Evolutionary conservation across 1,140 invertebrate species (phyloP).

Genomic region (Micrasema minimum): DNA sequence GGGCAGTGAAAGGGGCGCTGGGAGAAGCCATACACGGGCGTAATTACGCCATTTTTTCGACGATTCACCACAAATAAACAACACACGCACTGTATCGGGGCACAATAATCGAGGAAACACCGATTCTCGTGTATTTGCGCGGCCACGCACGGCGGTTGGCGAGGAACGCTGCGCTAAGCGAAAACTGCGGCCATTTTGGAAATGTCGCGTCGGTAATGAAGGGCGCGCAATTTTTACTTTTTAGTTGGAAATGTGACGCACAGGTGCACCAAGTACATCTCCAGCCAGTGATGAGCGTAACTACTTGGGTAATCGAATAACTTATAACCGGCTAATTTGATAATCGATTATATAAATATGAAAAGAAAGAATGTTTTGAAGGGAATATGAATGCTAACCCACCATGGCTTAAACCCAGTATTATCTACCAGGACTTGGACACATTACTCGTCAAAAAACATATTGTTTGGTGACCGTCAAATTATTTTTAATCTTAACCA

Average conservation of each 20-base stretch:
- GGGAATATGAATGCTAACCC: not conserved
- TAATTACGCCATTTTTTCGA: not conserved
- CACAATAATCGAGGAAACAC: not conserved
- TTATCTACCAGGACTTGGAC: not conserved
- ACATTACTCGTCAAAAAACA: not conserved
- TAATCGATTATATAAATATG: not conserved
- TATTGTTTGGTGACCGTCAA: not conserved
- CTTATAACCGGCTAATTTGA: not conserved
- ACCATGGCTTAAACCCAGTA: not conserved
- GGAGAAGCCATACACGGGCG: not conserved
- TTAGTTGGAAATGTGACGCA: constrained; percentile 26
- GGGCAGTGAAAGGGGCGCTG: constrained; percentile 7
- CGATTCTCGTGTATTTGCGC: not conserved
- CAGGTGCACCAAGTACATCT: constrained; percentile 3
- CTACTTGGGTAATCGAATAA: not conserved
- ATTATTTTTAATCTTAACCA: too few relatives aligned
- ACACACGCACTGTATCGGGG: constrained; percentile 2
- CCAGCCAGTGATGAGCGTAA: not conserved
- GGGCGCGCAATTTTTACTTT: constrained; percentile 5
- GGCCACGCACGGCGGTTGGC: constrained; percentile 24
- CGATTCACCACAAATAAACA: not conserved
- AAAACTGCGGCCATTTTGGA: constrained; percentile 30
- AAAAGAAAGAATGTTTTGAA: not conserved
- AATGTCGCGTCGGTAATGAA: constrained; percentile 20
- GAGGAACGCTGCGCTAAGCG: constrained; percentile 13